These are phyloP conservation scores for Neria commutata DNA, from an alignment of 2,888 invertebrate species.

Conservation along the genomic window DNA sequence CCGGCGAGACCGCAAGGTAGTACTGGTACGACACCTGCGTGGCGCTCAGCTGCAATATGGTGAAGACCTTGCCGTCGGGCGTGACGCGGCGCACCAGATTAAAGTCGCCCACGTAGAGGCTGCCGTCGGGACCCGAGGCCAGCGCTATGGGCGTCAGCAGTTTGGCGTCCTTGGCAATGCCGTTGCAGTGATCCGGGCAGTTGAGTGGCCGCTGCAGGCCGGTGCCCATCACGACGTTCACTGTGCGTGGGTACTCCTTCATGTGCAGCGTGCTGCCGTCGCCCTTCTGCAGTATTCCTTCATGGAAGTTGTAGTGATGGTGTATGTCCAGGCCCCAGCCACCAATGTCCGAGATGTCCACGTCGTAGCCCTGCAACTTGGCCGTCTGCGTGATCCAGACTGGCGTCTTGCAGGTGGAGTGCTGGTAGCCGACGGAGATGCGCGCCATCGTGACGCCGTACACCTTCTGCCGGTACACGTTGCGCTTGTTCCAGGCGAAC, in stretches of 20 bases:
- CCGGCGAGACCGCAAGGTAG: conserved; percentile 94
- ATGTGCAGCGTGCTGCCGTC: conserved; percentile 94
- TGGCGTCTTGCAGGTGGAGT: conserved; percentile 81
- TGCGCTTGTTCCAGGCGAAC: conserved; percentile 97
- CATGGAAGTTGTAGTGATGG: conserved; percentile 98
- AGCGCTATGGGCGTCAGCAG: conserved; percentile 92
- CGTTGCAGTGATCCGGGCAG: conserved; percentile 87
- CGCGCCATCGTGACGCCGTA: conserved; percentile 88
- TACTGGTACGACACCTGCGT: conserved; percentile 97
- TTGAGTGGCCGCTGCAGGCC: conserved; percentile 84
- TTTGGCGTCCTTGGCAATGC: conserved; percentile 82
- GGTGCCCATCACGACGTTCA: conserved; percentile 91
- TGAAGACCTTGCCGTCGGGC: conserved; percentile 87
- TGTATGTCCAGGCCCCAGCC: conserved; percentile 98
- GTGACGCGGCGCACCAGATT: conserved; percentile 90
- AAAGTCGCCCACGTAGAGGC: conserved; percentile 95
- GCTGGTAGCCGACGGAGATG: conserved; percentile 93
- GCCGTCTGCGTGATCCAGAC: conserved; percentile 97
- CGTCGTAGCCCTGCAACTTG: conserved; percentile 92
- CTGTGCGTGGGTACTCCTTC: conserved; percentile 88
- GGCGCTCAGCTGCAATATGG: conserved; percentile 86
- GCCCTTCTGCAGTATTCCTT: conserved; percentile 97
- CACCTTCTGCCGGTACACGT: conserved; percentile 96
- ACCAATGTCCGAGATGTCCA: conserved; percentile 95
- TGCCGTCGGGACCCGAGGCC: conserved; percentile 95